Evolutionary conservation across 2,888 invertebrate genomes (phyloP).

Genomic region (Dorcus parallelipipedus): DNA sequence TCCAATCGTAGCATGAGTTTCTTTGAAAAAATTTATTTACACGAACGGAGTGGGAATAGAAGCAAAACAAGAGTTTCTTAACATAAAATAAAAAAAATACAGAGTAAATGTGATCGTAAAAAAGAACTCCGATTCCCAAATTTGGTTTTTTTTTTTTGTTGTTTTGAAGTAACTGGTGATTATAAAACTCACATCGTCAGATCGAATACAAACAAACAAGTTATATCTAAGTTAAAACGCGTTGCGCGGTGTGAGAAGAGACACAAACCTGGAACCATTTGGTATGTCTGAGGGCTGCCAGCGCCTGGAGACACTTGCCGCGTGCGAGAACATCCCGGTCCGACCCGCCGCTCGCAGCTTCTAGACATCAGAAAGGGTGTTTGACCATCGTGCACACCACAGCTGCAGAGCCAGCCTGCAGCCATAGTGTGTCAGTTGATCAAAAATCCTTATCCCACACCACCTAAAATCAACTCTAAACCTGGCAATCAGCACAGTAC

Average conservation of each 20-base stretch:
- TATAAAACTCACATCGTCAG: conserved; percentile 45
- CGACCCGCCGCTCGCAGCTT: conserved; percentile 68
- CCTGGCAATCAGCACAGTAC: conserved; percentile 46
- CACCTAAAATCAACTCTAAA: conserved; percentile 50
- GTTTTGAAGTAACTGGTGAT: not conserved
- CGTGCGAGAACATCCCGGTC: conserved; percentile 94
- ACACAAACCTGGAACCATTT: conserved; percentile 99
- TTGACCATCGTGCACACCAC: conserved; percentile 63
- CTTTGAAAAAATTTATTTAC: conserved; percentile 1
- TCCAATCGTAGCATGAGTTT: conserved; percentile 13
- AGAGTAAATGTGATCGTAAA: not conserved
- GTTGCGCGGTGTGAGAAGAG: conserved; percentile 46
- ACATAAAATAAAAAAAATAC: conserved; percentile 26
- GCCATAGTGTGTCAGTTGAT: conserved; percentile 53
- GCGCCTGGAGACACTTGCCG: conserved; percentile 99
- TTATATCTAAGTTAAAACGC: conserved; percentile 21
- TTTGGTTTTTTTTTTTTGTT: not conserved
- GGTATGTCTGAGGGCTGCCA: conserved; percentile 99
- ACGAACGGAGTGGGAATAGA: conserved; percentile 40
- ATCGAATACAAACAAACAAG: conserved; percentile 26
- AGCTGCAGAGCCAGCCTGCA: conserved; percentile 32
- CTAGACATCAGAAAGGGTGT: conserved; percentile 64
- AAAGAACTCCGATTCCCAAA: conserved; percentile 38
- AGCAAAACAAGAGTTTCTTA: conserved; percentile 46
- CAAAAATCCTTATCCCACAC: conserved; percentile 67